phyloP scores from a whole-genome alignment of 2,888 invertebrate species.

The Mesopsocus fuscifrons region DNA sequence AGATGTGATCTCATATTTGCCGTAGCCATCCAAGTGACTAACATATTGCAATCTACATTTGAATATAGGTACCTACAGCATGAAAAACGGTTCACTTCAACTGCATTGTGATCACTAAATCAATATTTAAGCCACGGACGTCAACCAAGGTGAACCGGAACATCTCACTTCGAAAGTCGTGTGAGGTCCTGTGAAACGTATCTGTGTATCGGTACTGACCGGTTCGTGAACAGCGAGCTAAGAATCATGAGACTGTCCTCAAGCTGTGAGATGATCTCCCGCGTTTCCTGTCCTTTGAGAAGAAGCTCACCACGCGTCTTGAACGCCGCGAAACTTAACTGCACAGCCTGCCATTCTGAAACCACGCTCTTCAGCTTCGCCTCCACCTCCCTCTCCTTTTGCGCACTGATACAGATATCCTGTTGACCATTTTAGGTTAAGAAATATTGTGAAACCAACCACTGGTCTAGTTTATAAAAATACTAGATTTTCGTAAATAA shows the following conservation, averaged over 20 bases:
- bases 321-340: conserved; percentile 49
- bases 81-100: too few species aligned
- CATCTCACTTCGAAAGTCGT: too few species aligned
- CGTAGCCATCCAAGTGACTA: too few species aligned
- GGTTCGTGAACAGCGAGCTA: conserved; percentile 66
- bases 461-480: not conserved
- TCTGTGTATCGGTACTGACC: too few species aligned
- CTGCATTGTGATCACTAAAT: too few species aligned
- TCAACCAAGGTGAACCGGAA: too few species aligned
- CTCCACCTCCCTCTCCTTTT: conserved; percentile 81
- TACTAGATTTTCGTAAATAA: conserved; percentile 4
- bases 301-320: conserved; percentile 68
- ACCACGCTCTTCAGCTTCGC: conserved; percentile 66
- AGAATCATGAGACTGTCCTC: conserved; percentile 79
- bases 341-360: conserved; percentile 58
- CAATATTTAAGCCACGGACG: too few species aligned
- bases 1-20: too few species aligned
- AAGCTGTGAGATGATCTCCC: conserved; percentile 53
- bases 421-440: conserved; percentile 23
- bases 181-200: too few species aligned
- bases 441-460: too few species aligned
- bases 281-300: conserved; percentile 52
- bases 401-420: conserved; percentile 78
- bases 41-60: too few species aligned
- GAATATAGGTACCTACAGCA: too few species aligned